Evolutionary conservation across 1,140 invertebrate genomes (phyloP), one percentile per base, ranked within the genome.

Genomic region (Metopolophium dirhodum): DNA sequence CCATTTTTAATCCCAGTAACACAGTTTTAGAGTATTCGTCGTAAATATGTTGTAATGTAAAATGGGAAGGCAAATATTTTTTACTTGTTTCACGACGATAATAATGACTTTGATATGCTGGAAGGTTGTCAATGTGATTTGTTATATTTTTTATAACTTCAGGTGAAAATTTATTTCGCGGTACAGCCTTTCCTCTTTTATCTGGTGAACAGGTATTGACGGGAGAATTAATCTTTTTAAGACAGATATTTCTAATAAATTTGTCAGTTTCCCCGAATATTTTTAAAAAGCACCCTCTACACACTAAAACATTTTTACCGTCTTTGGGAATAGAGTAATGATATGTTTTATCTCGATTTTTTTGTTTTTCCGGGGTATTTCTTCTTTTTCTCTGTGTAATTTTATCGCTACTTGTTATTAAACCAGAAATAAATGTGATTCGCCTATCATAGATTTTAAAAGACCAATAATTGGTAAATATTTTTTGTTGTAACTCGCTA

Each of bases 191-290:
- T 45, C 85, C 85, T 87, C 85, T 87, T 26, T 87, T 87, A 45
- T 87, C 85, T 45, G 85, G 41, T 87, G 85, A 45, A 87, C 85
- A 30, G 85, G 18, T 87, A 87, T 87, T 87, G 18, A n/a, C 22
- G 23, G 85, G 85, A 87, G 85, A 87, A 26, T 41, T 87, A 22
- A 87, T 26, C 18, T 30, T 87, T 87, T 87, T 45, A 47, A 47
- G 45, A 87, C 45, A 23, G 85, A 87, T 87, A 87, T 87, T 87
- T 87, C 85, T 87, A n/a, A 87, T 41, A 87, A 87, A 87, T 87
- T n/a, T 87, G 20, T 87, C 30, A 30, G 85, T 87, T 87, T 87
- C 85, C 9, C 85, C 85, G 41, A 87, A 87, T 87, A 87, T 87
- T 45, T 87, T 87, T 87, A 87, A 87, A 18, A 41, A 87, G 85